Evolutionary conservation across 92 coral and sea anemone genomes (phyloP), one percentile per base, ranked within the genome.

Genomic region (Desmophyllum pertusum): DNA sequence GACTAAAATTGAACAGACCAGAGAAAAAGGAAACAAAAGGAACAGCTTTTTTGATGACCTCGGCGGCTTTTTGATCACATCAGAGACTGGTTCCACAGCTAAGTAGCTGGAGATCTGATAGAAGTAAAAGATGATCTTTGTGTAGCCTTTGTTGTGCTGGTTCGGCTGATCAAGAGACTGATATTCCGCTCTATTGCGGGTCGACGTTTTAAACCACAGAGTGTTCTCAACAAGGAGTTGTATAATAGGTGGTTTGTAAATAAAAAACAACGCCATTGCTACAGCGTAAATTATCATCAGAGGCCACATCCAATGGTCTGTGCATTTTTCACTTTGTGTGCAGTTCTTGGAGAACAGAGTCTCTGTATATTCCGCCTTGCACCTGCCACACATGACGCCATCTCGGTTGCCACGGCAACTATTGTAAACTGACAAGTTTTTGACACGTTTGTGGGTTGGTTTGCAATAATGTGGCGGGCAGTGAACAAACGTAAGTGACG

Each of bases 391-490:
- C 87, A 95, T 77, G 19, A 90, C 40, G 14, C 98, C 95, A 21
- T 80, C 79, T 53, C 98, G 89, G 86, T 91, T 89, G 52, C 97
- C 98, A 23, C 80, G 67, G 69, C 98, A 95, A 61, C 83, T 84
- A 76, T 95, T 93, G 77, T 87, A 93, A 30, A 64, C 77, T 21
- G 74, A 36, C 30, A 85, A 53, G 38, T 69, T 79, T 30, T 40
- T 55, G 9, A 85, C 90, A 30, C 71, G 81, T 57, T 85, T 79
- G 48, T 39, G 38, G 9, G 87, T 78, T 43, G 88, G 76, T 11
- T 40, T 57, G 69, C 98, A 95, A 84, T 95, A 95, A 43, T 87
- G 86, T 19, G 81, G 72, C 4, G 98, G 98, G 42, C 98, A 95
- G 39, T 69, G 75, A 19, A 86, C 85, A 77, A 95, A 95, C 48